These are phyloP conservation scores for Malurus splendens DNA, from an alignment of 2,797 vertebrate species.

Conservation along the genomic window DNA sequence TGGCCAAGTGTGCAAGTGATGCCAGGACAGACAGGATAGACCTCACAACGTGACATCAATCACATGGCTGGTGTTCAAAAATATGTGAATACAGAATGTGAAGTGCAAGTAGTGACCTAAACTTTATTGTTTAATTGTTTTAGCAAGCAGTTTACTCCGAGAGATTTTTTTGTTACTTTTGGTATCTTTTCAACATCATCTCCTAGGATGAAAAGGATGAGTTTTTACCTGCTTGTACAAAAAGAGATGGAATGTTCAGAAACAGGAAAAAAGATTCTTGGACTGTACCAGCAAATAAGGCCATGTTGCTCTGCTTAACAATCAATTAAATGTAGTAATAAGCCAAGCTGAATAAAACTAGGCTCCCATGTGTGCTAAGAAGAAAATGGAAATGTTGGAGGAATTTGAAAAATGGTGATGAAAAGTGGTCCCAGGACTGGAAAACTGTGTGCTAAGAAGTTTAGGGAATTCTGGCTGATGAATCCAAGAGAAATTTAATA, in stretches of 20 bases:
- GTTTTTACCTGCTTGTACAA: background rate
- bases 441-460: background rate
- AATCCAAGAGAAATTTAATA: background rate
- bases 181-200: background rate
- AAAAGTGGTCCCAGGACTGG: background rate
- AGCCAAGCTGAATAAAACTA: background rate
- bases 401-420: background rate
- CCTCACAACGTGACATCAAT: background rate
- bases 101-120: background rate
- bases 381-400: background rate
- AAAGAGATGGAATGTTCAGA: background rate
- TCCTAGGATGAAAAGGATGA: background rate
- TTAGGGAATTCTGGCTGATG: background rate
- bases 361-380: background rate
- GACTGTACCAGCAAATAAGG: background rate
- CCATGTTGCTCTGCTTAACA: background rate
- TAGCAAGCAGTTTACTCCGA: background rate
- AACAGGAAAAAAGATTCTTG: background rate
- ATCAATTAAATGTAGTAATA: background rate
- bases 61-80: background rate
- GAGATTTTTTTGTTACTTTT: background rate
- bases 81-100: background rate
- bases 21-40: background rate
- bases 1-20: background rate
- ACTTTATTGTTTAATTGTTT: background rate